Percentiles rank a stretch among this genome's conserved stretches.
Conservation (phyloP, 2,888 invertebrate species). For the Pristionchus entomophagus region DNA sequence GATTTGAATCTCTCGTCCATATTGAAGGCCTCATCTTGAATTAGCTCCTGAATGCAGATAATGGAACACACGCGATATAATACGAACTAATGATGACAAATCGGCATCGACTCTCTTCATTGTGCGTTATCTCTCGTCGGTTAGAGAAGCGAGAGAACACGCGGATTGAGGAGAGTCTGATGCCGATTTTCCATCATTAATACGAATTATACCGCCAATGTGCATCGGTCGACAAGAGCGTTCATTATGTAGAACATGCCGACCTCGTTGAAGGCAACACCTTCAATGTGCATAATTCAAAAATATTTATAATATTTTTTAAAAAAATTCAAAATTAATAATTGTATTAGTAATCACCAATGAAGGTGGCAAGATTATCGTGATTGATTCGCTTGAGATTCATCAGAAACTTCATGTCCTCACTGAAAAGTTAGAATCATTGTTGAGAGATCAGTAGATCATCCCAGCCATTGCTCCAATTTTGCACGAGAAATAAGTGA, state of each 20-base stretch:
- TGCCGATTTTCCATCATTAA: too few species aligned
- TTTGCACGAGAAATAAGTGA: too few species aligned
- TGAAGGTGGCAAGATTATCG: slow-evolving; percentile 70
- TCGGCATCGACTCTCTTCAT: too few species aligned
- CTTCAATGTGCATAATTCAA: slow-evolving; percentile 49
- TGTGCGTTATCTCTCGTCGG: too few species aligned
- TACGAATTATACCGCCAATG: slow-evolving; percentile 61
- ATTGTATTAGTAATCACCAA: not conserved
- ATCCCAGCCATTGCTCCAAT: too few species aligned
- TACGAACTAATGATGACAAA: too few species aligned
- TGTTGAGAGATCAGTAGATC: too few species aligned
- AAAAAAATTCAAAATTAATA: not conserved
- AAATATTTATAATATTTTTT: not conserved
- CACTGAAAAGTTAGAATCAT: slow-evolving; percentile 43
- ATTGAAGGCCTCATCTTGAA: slow-evolving; percentile 67
- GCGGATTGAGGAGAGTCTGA: too few species aligned
- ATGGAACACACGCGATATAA: too few species aligned
- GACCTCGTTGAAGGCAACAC: slow-evolving; percentile 70
- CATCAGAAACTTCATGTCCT: slow-evolving; percentile 64
- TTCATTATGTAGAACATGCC: slow-evolving; percentile 66
- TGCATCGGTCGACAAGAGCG: slow-evolving; percentile 69
- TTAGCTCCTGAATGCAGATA: slow-evolving; percentile 60
- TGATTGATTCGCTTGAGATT: slow-evolving; percentile 69
- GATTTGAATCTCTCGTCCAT: slow-evolving; percentile 74
- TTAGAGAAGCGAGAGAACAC: too few species aligned